Conservation (phyloP, 2,888 invertebrate species). For the Ichneumoninae sp. region DNA sequence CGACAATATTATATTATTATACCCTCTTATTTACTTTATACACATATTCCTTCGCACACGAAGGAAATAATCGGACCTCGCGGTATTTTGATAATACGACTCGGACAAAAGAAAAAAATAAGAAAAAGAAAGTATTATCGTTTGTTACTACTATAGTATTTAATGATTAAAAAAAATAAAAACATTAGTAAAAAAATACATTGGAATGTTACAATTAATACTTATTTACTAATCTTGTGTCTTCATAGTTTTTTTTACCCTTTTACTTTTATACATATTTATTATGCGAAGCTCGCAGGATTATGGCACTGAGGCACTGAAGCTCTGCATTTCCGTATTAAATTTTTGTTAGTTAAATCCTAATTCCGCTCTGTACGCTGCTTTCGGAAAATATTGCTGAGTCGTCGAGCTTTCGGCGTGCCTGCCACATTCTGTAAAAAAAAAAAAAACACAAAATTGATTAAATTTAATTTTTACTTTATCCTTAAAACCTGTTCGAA, state of each 20-base stretch:
- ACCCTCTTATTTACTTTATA: not conserved
- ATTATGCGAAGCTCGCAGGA: not conserved
- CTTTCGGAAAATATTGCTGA: slow-evolving; percentile 79
- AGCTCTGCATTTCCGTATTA: not conserved
- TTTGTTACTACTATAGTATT: slow-evolving; percentile 74
- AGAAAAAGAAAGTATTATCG: slow-evolving; percentile 67
- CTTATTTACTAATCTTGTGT: not conserved
- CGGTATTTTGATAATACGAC: slow-evolving; percentile 65
- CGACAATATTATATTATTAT: slow-evolving; percentile 27
- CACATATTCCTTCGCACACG: slow-evolving; percentile 12
- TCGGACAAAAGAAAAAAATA: slow-evolving; percentile 32
- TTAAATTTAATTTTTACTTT: not conserved
- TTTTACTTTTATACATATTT: slow-evolving; percentile 7
- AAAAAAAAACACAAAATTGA: not conserved
- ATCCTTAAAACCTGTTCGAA: not conserved
- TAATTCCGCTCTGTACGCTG: slow-evolving; percentile 67
- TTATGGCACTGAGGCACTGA: not conserved
- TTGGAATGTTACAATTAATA: slow-evolving; percentile 25
- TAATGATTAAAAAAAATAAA: slow-evolving; percentile 74
- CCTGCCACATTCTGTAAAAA: slow-evolving; percentile 71
- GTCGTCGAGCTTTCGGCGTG: slow-evolving; percentile 76
- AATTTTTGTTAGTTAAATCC: slow-evolving; percentile 6
- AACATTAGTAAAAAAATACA: slow-evolving; percentile 51
- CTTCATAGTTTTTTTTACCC: not conserved
- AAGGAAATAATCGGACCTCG: slow-evolving; percentile 27